phyloP scores from a whole-genome alignment of 2,113 vertebrate genomes.

The Cairina moschata region DNA sequence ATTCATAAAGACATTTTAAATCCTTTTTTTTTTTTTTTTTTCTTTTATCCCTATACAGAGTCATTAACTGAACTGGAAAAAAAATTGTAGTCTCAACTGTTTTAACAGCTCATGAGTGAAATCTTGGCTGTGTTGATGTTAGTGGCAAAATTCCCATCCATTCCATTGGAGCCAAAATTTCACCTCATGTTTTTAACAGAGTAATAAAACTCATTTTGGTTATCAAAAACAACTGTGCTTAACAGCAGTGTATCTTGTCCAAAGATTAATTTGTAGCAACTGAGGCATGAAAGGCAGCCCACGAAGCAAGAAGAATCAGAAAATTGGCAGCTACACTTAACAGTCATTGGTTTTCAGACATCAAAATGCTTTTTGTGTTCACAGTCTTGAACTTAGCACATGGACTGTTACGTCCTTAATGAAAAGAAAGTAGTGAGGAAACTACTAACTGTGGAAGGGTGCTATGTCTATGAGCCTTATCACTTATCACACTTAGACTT shows the following conservation, averaged over 20 bases:
- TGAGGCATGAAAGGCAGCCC: neutral
- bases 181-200: neutral
- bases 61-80: neutral
- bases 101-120: slow-evolving; percentile 2
- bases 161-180: slow-evolving; percentile 18
- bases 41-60: neutral
- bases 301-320: neutral
- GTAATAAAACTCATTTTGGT: slow-evolving; percentile 1
- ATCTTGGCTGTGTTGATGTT: neutral
- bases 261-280: slow-evolving; percentile 26
- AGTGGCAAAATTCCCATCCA: slow-evolving; percentile 23
- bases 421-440: neutral
- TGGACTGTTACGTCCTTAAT: neutral
- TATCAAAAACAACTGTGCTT: neutral
- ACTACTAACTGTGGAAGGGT: neutral
- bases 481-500: neutral
- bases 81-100: neutral
- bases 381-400: neutral
- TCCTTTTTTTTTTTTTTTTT: neutral
- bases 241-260: neutral
- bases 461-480: neutral
- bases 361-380: neutral
- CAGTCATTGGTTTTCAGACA: neutral
- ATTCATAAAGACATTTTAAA: neutral
- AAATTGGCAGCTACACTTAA: neutral